Evolutionary conservation across 2,888 invertebrate species (phyloP), one percentile per base, ranked within the genome.

Genomic region (Dysmachus trigonus): DNA sequence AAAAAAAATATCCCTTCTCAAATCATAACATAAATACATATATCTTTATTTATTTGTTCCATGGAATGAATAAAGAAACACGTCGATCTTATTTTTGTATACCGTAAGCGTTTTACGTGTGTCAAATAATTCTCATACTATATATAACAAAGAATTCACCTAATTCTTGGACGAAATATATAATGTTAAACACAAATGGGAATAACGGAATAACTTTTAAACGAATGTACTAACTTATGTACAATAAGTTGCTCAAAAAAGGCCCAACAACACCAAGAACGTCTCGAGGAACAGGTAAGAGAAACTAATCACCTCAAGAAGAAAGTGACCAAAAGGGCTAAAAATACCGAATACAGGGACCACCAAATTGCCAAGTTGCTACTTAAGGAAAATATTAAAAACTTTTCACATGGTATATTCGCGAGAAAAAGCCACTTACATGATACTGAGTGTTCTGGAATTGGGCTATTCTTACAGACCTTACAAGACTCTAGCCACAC

Each of bases 401-500:
- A 62, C 62, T 22, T 62, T 79, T 47, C 27, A 79, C 30, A 30
- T 47, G 79, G 31, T 30, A 47, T 47, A 79, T 79, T 41, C 51
- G 47, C 79, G 79, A 47, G 79, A 79, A 79, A 79, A 79, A 30
- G n/a, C 79, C 79, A 79, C 79, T 79, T 79, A 79, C 79, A 79
- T 79, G 79, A 30, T 47, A 41, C 35, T 73, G 47, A 79, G 13
- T n/a, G 47, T 79, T 76, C 76, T 76, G 47, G 79, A 79, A 76
- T 79, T 79, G 47, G 79, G 47, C 79, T 47, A 51, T 79, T 79
- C 79, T 79, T 79, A 79, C 79, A 79, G 79, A 79, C 79, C 79
- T 79, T 79, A 79, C 27, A 79, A 41, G 47, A 79, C 73, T 73
- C 33, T 79, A 79, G 47, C 47, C 79, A 51, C 79, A 79, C 13